Evolutionary conservation across 2,888 invertebrate genomes (phyloP), one percentile per base, ranked within the genome.

Genomic region (Synanthedon andrenaeformis): DNA sequence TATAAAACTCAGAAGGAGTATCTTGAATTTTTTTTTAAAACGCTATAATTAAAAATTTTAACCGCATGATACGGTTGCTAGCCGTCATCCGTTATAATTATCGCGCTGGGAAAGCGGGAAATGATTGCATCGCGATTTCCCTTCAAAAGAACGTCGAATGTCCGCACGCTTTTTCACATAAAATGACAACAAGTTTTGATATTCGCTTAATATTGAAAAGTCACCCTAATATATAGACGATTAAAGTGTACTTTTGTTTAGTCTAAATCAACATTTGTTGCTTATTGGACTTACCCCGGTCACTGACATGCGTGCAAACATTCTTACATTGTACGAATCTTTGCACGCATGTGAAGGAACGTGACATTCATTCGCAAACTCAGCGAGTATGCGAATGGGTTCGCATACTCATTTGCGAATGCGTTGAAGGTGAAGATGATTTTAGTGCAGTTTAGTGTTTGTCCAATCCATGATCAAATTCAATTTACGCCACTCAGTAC

Each of bases 111-210:
- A 45, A 45, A 45, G 14, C 45, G 45, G 45, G 56, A 59, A 58
- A 60, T 61, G 59, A 64, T 63, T 62, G 57, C 64, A 59, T 59
- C 58, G 58, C 59, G 57, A 60, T 58, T 13, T 64, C 59, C 56
- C 58, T 58, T 63, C 51, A 55, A 60, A 61, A 62, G 56, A 58
- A 55, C 58, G 50, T 55, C 57, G 57, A 59, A 54, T 58, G 58
- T 61, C 56, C 57, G 48, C 56, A 55, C 56, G 58, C 57, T 56
- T 45, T n/a, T 45, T 45, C 45, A 45, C 45, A 14, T 14, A 45
- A 45, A 45, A 45, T 14, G n/a, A 45, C 45, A 45, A 45, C 45
- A 13, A 13, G 45, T 45, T 45, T 45, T n/a, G n/a, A 45, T 45
- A 45, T 45, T 14, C 14, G 14, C 5, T 8, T 3, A 45, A 4